phyloP scores from a whole-genome alignment of 1,140 invertebrate species.

The Hyles vespertilio region DNA sequence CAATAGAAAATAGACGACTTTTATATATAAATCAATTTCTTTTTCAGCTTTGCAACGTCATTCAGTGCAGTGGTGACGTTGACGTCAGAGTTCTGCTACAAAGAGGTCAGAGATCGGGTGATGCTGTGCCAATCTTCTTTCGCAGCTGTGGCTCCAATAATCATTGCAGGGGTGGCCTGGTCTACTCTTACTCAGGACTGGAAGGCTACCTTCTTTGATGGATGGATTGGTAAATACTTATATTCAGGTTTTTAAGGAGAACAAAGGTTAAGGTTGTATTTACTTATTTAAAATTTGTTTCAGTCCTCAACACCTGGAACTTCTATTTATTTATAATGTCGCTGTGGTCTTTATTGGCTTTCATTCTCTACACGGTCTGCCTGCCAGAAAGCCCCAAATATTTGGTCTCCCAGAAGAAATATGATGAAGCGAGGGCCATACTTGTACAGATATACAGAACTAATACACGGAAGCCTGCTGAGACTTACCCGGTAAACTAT shows the following conservation, averaged over 20 bases:
- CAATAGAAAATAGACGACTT: too few species aligned
- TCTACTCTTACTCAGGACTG: conserved; percentile 35
- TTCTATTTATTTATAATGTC: conserved; percentile 40
- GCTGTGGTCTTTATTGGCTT: conserved; percentile 28
- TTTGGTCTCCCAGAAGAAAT: conserved; percentile 35
- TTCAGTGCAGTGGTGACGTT: conserved; percentile 35
- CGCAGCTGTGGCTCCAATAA: conserved; percentile 23
- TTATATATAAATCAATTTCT: too few species aligned
- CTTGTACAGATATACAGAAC: conserved; percentile 30
- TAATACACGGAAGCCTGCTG: conserved; percentile 40
- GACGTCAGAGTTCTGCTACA: conserved; percentile 39
- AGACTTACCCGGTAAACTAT: conserved; percentile 52
- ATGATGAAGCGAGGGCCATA: conserved; percentile 34
- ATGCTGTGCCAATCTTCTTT: conserved; percentile 39
- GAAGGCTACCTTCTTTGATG: conserved; percentile 27
- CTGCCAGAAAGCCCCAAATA: conserved; percentile 49
- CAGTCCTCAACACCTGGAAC: conserved; percentile 50
- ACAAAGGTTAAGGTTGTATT: too few species aligned
- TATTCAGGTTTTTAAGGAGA: too few species aligned
- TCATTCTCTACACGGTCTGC: conserved; percentile 25
- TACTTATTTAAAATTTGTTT: conserved; percentile 7
- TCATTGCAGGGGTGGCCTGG: conserved; percentile 34
- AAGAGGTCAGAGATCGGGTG: conserved; percentile 36
- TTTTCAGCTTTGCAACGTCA: conserved; percentile 38
- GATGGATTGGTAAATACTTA: conserved; percentile 24